Base-by-base conservation (phyloP, 2,888 invertebrate genomes). In the Vesta saturnalis region DNA sequence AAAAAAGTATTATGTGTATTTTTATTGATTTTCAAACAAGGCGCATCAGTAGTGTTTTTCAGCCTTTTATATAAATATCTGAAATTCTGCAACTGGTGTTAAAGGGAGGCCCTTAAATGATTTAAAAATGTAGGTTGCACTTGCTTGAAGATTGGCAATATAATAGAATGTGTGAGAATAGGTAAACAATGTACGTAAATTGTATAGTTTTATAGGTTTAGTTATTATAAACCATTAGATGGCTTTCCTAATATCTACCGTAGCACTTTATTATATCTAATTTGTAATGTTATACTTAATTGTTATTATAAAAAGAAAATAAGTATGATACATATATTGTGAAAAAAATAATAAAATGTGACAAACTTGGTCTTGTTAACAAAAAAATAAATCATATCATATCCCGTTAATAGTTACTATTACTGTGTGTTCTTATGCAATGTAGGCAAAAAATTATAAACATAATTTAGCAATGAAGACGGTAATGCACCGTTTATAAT, bases 321-420 rank as follows among this genome's bases (percentile, higher is more conserved):
- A 70, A 67, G 60, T 67, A 70, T 63, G 68, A 60, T 77, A 77
- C n/a, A 67, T 77, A 77, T 76, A 77, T 74, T 76, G 74, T 73
- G 70, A 75, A 71, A 62, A 67, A 74, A 67, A 64, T 39, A 66
- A 78, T 79, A 81, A 81, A 81, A 77, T 80, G 81, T 83, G 81
- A 80, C 81, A 81, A 69, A 80, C 79, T 79, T 83, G 82, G 82
- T 83, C 83, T 84, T 83, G 84, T 85, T 85, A 83, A 82, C 80
- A 83, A 82, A 81, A 77, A 78, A 83, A 83, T 82, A 83, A 84
- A 85, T 88, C 89, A 89, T 89, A 89, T 89, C 89, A 89, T 87
- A 69, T 64, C 64, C 68, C 63, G 52, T 59, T 65, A 59, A 16
- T 39, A 47, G 22, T 63, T n/a, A n/a, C n/a, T n/a, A n/a, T n/a